Evolutionary conservation across 2,888 invertebrate genomes (phyloP), one percentile per base, ranked within the genome.

Genomic region (Lacanobia oleracea): DNA sequence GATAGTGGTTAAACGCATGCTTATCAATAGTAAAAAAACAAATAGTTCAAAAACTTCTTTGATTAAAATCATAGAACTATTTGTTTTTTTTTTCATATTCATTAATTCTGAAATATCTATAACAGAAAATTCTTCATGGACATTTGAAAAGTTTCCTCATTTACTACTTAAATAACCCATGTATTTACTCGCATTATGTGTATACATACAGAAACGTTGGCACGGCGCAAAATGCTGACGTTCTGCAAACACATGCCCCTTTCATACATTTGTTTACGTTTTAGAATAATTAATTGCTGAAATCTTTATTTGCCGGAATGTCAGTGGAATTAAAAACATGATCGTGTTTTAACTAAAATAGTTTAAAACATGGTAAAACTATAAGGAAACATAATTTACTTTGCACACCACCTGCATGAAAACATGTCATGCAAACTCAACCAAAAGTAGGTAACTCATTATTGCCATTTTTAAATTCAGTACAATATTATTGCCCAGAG

Each of bases 201-300:
- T 70, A 69, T 57, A 14, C 16, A 60, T 43, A n/a, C n/a, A 56
- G 33, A 66, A 76, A 77, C 64, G 72, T 73, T 61, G 65, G 69
- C 68, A 59, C 72, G 67, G 67, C 79, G 57, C 74, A 77, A 74
- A 79, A 85, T 81, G 85, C 79, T 78, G 83, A 86, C 82, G 51
- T 61, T 65, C 33, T 37, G 48, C 78, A 85, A 81, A 86, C 79
- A 85, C 43, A 73, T 40, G 68, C 56, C 76, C 75, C 65, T 81
- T 76, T 82, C 77, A 72, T 73, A 70, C 67, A 76, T 83, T 79
- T 81, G 72, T 77, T 77, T 75, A 77, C 77, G 67, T 82, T 76
- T 78, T 75, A 70, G 76, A 83, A 86, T 86, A 83, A 86, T 83
- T 86, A 82, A 82, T 86, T 77, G 66, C 70, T 27, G n/a, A 63